Percentiles rank a stretch among this genome's conserved stretches.
Evolutionary conservation across 2,113 vertebrate genomes (phyloP).

Genomic region (Odocoileus hemionus): DNA sequence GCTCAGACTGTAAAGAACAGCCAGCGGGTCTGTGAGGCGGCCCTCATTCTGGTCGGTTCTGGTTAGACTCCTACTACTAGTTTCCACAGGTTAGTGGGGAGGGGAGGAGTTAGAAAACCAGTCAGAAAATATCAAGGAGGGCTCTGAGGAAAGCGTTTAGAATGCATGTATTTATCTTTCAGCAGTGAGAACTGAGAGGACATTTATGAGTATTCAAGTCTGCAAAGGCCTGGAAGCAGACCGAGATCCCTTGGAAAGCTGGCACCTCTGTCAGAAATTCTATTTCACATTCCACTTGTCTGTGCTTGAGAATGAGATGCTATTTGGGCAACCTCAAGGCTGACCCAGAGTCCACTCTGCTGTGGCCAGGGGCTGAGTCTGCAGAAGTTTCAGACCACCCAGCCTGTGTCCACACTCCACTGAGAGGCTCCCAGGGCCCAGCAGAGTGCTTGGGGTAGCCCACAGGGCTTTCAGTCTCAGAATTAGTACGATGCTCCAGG

Average conservation of each 20-base stretch:
- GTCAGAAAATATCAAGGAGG: neutral
- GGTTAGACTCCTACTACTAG: neutral
- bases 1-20: neutral
- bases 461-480: neutral
- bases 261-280: neutral
- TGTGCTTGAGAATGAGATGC: conserved; percentile 3
- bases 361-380: neutral
- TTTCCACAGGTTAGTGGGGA: neutral
- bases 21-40: neutral
- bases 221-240: neutral
- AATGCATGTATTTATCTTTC: neutral
- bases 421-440: neutral
- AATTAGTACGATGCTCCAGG: neutral
- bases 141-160: neutral
- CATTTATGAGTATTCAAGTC: neutral
- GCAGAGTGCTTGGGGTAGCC: neutral
- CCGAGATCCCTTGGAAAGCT: neutral
- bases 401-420: neutral
- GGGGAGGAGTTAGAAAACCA: neutral
- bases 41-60: neutral
- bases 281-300: neutral
- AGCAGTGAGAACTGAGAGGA: neutral
- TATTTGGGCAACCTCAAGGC: neutral
- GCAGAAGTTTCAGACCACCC: neutral
- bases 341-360: neutral